Evolutionary conservation across 2,113 vertebrate species (phyloP).

Genomic region (Stegostoma tigrinum): DNA sequence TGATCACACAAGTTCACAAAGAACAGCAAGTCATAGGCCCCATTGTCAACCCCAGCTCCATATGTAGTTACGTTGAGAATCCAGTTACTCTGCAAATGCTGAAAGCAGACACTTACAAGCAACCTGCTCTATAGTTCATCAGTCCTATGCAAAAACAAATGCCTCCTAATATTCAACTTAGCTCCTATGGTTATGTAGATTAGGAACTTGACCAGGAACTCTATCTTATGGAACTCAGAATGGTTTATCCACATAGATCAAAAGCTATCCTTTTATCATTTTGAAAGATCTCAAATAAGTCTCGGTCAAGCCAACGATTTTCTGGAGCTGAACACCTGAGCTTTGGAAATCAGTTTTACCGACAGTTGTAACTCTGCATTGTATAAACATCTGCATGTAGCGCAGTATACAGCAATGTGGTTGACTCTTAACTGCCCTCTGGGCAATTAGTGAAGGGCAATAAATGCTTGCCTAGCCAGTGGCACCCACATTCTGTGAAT

Average conservation of each 20-base stretch:
- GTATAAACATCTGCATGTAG: not conserved
- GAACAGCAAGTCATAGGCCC: not conserved
- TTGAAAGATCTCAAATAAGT: not conserved
- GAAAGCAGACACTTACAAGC: not conserved
- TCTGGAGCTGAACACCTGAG: not conserved
- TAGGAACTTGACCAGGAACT: not conserved
- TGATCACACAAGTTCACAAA: not conserved
- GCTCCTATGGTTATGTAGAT: not conserved
- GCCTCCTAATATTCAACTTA: not conserved
- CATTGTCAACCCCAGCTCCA: not conserved
- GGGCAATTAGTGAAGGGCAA: no score
- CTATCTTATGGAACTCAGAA: not conserved
- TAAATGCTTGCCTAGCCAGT: no score
- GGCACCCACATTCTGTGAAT: no score
- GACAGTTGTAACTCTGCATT: not conserved
- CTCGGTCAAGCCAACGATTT: not conserved
- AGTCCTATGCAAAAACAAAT: not conserved
- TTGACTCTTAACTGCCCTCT: no score
- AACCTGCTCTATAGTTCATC: not conserved
- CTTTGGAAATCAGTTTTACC: not conserved
- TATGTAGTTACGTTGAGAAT: not conserved
- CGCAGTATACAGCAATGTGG: not conserved
- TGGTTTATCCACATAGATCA: not conserved
- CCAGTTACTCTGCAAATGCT: not conserved
- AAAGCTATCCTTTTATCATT: not conserved